A percentile compares a stretch with the other conserved stretches of the same genome.
Evolutionary conservation across 1,140 invertebrate species (phyloP).

Genomic region (Cyclina sinensis): DNA sequence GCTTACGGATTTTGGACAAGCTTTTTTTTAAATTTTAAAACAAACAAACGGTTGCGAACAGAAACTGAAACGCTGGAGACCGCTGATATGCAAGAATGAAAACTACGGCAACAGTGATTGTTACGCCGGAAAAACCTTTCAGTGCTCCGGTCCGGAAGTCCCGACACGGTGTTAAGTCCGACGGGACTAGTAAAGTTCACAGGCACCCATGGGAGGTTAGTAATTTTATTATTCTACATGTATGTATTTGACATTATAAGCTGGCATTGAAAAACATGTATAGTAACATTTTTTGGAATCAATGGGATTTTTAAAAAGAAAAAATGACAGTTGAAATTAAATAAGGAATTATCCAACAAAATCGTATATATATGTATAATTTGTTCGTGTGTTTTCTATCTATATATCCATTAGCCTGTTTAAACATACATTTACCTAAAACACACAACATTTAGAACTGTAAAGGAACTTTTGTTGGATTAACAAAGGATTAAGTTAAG

Average conservation of each 20-base stretch:
- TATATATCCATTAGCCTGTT: too few relatives aligned
- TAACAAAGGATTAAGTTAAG: conserved; percentile 18
- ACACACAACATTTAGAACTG: too few relatives aligned
- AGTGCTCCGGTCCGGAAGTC: conserved; percentile 19
- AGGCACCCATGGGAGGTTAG: conserved; percentile 55
- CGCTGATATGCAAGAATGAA: conserved; percentile 16
- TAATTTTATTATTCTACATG: neutral
- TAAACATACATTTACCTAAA: too few relatives aligned
- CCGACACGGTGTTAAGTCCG: neutral
- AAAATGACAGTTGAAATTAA: too few relatives aligned
- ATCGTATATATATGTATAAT: too few relatives aligned
- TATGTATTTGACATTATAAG: too few relatives aligned
- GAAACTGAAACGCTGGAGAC: neutral
- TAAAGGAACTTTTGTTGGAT: neutral
- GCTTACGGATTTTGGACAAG: neutral
- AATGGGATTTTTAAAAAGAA: too few relatives aligned
- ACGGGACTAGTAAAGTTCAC: neutral
- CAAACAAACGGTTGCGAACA: neutral
- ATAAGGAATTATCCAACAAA: too few relatives aligned
- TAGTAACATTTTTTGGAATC: too few relatives aligned
- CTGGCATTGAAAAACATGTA: too few relatives aligned
- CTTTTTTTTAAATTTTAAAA: neutral
- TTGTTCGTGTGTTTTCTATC: too few relatives aligned
- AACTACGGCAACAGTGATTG: conserved; percentile 22
- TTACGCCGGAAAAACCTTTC: conserved; percentile 17